A percentile compares a stretch with the other conserved stretches of the same genome.
phyloP scores from a whole-genome alignment of 1,140 invertebrate genomes.

The Manduca sexta region DNA sequence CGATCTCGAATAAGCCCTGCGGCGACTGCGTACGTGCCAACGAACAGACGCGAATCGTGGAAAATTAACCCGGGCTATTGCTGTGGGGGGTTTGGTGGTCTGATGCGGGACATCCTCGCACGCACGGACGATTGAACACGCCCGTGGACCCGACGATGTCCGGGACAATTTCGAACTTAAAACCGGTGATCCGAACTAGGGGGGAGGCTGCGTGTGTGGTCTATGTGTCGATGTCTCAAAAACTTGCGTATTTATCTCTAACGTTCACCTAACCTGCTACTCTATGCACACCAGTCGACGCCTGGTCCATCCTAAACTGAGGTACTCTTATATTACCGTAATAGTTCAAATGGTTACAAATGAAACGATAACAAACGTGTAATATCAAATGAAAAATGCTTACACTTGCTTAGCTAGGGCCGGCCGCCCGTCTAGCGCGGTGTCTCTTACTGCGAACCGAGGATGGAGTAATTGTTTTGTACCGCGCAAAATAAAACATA shows the following conservation, averaged over 20 bases:
- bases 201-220: slow-evolving; percentile 52
- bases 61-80: slow-evolving; percentile 69
- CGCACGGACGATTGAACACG: not conserved
- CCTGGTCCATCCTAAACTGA: slow-evolving; percentile 71
- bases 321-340: slow-evolving; percentile 69
- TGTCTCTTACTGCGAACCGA: slow-evolving; percentile 42
- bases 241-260: slow-evolving; percentile 43
- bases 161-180: slow-evolving; percentile 59
- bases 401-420: slow-evolving; percentile 69
- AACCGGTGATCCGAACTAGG: slow-evolving; percentile 49
- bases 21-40: slow-evolving; percentile 60
- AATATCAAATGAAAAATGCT: slow-evolving; percentile 66
- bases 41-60: slow-evolving; percentile 43
- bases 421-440: slow-evolving; percentile 51
- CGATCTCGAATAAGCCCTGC: slow-evolving; percentile 65
- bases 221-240: slow-evolving; percentile 61
- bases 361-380: slow-evolving; percentile 69
- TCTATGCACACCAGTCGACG: slow-evolving; percentile 68
- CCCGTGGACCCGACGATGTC: slow-evolving; percentile 8
- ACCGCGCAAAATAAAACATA: slow-evolving; percentile 60
- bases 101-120: slow-evolving; percentile 1
- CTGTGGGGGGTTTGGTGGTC: slow-evolving; percentile 37
- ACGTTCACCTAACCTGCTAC: slow-evolving; percentile 56
- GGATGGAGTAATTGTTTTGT: slow-evolving; percentile 56
- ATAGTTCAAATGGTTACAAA: slow-evolving; percentile 70